Conservation (phyloP, 2,797 vertebrate genomes). For the Benthosema pterotum region DNA sequence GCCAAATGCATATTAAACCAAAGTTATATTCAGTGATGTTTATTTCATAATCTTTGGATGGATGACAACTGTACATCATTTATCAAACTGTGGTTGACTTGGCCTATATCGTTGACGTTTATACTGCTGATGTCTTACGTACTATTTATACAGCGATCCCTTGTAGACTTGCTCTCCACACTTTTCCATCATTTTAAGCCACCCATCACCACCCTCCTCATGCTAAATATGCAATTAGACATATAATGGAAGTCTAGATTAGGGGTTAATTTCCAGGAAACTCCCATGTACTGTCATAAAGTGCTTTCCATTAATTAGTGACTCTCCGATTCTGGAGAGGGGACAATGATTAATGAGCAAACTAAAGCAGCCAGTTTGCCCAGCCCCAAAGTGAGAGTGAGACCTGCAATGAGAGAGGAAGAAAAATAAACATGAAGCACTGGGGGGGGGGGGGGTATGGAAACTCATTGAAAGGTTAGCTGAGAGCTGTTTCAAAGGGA, state of each 20-base stretch:
- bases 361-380: constrained; percentile 45
- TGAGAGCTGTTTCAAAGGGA: constrained; percentile 57
- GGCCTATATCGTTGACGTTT: constrained; percentile 32
- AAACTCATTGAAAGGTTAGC: constrained; percentile 54
- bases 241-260: constrained; percentile 63
- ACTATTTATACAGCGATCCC: constrained; percentile 27
- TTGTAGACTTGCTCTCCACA: constrained; percentile 17
- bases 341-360: constrained; percentile 68
- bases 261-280: constrained; percentile 80
- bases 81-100: constrained; percentile 24
- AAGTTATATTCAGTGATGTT: background rate
- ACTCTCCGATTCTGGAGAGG: constrained; percentile 54
- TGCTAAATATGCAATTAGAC: constrained; percentile 55
- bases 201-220: constrained; percentile 34
- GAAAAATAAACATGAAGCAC: constrained; percentile 62
- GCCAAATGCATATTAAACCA: background rate
- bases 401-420: constrained; percentile 51
- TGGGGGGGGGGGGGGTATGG: constrained; percentile 31
- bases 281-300: constrained; percentile 68
- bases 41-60: constrained; percentile 3
- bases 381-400: constrained; percentile 48
- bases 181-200: constrained; percentile 42
- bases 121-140: constrained; percentile 41
- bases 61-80: constrained; percentile 7
- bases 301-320: constrained; percentile 77